A percentile compares a stretch with the other conserved stretches of the same genome.
Conservation (phyloP, 2,113 vertebrate species). For the Chaetops frenatus region DNA sequence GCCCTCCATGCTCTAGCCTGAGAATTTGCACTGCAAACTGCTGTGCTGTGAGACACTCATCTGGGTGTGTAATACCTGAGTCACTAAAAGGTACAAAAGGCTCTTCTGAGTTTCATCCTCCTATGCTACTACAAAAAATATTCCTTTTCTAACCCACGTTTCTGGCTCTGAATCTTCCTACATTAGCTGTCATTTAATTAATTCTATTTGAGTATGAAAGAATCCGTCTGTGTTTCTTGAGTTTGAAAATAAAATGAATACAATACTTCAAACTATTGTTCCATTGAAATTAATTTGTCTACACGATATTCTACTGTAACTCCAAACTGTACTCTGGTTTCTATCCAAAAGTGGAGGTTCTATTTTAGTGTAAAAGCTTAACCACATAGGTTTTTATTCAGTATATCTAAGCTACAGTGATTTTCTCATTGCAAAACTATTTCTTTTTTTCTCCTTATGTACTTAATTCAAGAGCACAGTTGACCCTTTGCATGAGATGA, state of each 20-base stretch:
- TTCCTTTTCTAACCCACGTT: background rate
- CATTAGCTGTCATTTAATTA: background rate
- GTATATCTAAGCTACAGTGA: background rate
- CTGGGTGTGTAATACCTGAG: background rate
- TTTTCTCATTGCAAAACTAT: background rate
- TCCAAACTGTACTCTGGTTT: background rate
- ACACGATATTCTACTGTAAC: background rate
- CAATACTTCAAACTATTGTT: background rate
- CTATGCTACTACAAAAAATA: background rate
- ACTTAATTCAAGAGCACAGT: background rate
- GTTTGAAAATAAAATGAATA: slow-evolving; percentile 23
- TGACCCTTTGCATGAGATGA: background rate
- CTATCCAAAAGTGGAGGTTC: background rate
- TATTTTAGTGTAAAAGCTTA: slow-evolving; percentile 22
- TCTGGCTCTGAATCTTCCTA: slow-evolving; percentile 10
- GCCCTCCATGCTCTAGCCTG: background rate
- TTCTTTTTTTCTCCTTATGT: background rate
- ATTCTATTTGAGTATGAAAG: background rate
- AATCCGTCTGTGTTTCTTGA: background rate
- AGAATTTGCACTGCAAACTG: background rate
- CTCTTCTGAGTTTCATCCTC: background rate
- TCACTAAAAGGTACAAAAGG: background rate
- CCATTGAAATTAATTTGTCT: slow-evolving; percentile 22
- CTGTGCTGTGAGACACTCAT: background rate
- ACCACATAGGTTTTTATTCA: background rate